Evolutionary conservation across 2,113 vertebrate genomes (phyloP), one percentile per base, ranked within the genome.

Genomic region (Otis tarda): DNA sequence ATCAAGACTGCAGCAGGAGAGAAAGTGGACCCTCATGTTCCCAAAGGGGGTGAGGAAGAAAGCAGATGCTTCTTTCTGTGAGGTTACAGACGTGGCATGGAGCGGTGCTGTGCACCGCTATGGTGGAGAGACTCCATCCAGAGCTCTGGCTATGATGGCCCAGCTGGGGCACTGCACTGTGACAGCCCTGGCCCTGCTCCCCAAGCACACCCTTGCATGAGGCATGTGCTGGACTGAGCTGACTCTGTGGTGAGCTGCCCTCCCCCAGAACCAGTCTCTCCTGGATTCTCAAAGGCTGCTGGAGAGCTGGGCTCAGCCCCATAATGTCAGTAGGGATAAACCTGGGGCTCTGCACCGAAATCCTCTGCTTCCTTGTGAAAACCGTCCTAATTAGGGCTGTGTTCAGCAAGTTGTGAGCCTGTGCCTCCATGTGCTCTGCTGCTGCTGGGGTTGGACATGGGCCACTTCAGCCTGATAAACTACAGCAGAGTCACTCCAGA

Each of bases 141-240:
- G 35, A 12, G 20, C 31, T 43, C 30, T 31, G 83, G 87, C 55
- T 73, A 0, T 18, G 22, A 17, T n/a, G 49, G 43, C 37, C 41
- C 12, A 63, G 21, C 61, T n/a, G n/a, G 24, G 45, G 23, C 50
- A 45, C 39, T 50, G 56, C 35, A 57, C 12, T 53, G 33, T 19
- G 43, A 56, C 37, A 52, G 52, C 23, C 65, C 30, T 61, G 25
- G 52, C 35, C 52, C 28, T 24, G 73, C 27, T 56, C 15, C 31
- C 24, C 1, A 4, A 61, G 70, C 35, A 7, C 22, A 16, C 23
- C 23, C 20, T 50, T 61, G 24, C 0, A 0, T 2, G 6, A 8
- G 9, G 18, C 2, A 2, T 28, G 28, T 24, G 10, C 30, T 52
- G 74, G n/a, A 15, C 55, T 65, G 21, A 64, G 30, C 39, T 60